Conservation (phyloP, 1,140 invertebrate species). For the Brachionus asplanchnoidis region DNA sequence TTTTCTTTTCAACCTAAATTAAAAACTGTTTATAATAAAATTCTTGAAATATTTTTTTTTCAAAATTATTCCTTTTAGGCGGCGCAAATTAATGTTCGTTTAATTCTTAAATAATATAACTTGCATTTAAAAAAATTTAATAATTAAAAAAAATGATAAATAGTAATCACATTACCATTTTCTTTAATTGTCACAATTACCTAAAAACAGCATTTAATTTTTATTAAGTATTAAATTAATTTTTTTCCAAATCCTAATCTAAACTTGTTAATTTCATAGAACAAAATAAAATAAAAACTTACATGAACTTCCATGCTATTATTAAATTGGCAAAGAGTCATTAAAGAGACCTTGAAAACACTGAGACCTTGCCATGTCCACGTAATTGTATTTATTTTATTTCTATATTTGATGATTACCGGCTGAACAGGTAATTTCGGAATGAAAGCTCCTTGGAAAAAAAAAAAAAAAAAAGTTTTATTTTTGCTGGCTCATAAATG, state of each 20-base stretch:
- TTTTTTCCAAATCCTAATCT: too few species aligned
- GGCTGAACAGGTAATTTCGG: slow-evolving; percentile 90
- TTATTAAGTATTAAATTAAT: too few species aligned
- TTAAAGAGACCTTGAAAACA: slow-evolving; percentile 79
- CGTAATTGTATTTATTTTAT: slow-evolving; percentile 81
- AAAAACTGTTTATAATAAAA: background rate
- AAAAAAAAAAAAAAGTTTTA: slow-evolving; percentile 40
- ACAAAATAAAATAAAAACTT: background rate
- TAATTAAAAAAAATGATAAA: too few species aligned
- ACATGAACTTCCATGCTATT: slow-evolving; percentile 82
- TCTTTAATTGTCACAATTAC: too few species aligned
- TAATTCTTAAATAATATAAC: too few species aligned
- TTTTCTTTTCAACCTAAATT: background rate
- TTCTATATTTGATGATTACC: slow-evolving; percentile 82
- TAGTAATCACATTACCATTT: too few species aligned
- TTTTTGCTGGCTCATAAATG: background rate
- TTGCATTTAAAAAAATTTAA: too few species aligned
- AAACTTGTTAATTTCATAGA: too few species aligned
- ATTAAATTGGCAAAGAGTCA: slow-evolving; percentile 81
- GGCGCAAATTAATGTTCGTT: too few species aligned
- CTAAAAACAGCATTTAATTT: too few species aligned
- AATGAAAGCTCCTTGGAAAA: slow-evolving; percentile 62
- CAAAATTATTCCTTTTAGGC: background rate
- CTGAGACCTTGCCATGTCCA: slow-evolving; percentile 97
- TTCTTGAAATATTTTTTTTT: background rate